Evolutionary conservation across 2,888 invertebrate species (phyloP), one percentile per base, ranked within the genome.

Genomic region (Drosophila phalerata): DNA sequence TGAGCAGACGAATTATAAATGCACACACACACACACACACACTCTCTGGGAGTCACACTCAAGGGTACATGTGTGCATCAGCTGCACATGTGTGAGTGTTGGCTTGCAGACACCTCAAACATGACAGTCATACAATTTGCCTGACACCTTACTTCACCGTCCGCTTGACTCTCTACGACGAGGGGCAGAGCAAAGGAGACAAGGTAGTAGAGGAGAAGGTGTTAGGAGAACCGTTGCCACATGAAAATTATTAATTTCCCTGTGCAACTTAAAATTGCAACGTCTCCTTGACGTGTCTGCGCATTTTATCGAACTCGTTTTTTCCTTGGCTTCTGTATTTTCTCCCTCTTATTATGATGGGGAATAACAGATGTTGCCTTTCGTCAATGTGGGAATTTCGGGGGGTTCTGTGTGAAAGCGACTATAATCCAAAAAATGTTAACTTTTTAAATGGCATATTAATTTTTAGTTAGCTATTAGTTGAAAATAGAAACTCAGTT

Each of bases 241-340:
- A 79, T 71, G 70, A 75, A 83, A 84, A 81, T 85, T 80, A 85
- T 85, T 85, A 81, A 85, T 84, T 85, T 85, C 73, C 72, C 80
- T 49, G 69, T 49, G 71, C 73, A 85, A 83, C 77, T 81, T 79
- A 63, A 78, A 83, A 80, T 79, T 82, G 77, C 83, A 83, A 73
- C 83, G 48, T 71, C 61, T 45, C 37, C 64, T 55, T 51, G 57
- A 49, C 73, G 57, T 62, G 61, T 25, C 58, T 34, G 38, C 45
- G 47, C 58, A 63, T 71, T 71, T 67, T 71, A 72, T 66, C 67
- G 66, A 69, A 56, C 60, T 37, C 52, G 25, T 55, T 60, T 58
- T 61, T 56, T 11, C 9, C 32, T 37, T 19, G n/a, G 32, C 43
- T 34, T 34, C 5, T 40, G 28, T 2, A 17, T 37, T 38, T 53